Conservation (phyloP, 2,888 invertebrate genomes). For the Norana najaformis region DNA sequence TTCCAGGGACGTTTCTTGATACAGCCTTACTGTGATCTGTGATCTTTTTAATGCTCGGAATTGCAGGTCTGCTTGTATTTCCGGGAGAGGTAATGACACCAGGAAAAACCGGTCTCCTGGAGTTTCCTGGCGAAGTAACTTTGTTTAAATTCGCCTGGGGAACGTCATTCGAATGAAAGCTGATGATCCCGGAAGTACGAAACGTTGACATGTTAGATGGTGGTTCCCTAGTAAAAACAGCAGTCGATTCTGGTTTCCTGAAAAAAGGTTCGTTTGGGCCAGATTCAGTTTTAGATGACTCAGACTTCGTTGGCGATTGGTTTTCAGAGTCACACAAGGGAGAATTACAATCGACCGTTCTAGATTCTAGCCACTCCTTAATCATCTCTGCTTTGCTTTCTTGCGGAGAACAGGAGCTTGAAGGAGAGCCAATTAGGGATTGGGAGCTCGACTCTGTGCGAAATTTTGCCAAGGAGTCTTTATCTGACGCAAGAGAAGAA, state of each 20-base stretch:
- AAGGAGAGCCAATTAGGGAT: background rate
- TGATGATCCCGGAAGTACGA: slow-evolving; percentile 26
- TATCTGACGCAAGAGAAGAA: slow-evolving; percentile 15
- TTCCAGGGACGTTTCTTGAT: background rate
- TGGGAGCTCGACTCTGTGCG: background rate
- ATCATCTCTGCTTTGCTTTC: background rate
- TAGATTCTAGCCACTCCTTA: background rate
- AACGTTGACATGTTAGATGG: slow-evolving; percentile 24
- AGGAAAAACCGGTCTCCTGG: background rate
- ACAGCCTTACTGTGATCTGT: background rate
- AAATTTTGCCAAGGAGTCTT: background rate
- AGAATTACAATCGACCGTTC: background rate
- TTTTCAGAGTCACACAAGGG: background rate
- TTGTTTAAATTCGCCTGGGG: background rate
- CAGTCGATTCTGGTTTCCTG: background rate
- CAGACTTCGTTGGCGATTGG: background rate
- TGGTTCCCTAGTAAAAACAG: background rate
- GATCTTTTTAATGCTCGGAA: background rate
- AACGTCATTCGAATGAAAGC: background rate
- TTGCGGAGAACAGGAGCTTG: background rate
- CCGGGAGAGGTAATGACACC: background rate
- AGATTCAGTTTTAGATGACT: background rate
- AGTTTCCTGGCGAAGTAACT: background rate
- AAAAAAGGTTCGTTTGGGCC: background rate
- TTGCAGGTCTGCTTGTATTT: background rate